Base-by-base conservation (phyloP, 2,888 invertebrate species). In the Eulithis prunata region DNA sequence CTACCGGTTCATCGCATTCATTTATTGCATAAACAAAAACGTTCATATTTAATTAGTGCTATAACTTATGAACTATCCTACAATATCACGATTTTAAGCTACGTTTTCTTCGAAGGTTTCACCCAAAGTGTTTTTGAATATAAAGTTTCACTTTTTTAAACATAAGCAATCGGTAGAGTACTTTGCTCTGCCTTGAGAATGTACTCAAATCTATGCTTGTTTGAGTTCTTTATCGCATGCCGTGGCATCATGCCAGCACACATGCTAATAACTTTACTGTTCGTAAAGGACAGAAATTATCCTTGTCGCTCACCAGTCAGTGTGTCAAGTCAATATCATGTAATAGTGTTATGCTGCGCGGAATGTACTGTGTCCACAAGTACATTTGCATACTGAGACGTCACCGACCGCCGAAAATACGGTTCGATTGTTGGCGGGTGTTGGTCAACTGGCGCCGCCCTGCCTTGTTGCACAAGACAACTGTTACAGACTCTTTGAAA, bases 351-450 rank as follows among this genome's bases (percentile, higher is more conserved):
- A 54, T 54, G 54, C 13, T 53, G 61, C 69, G 67, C 58, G 59
- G 60, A 70, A 71, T 68, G 56, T 72, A 63, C 54, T 64, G 62
- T 70, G 69, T 71, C 66, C 71, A 68, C 66, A 71, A 59, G 53
- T 53, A 53, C 56, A 66, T 78, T 73, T 68, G 64, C 47, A 66
- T 65, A 62, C 14, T 63, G 75, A 78, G 79, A 82, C 81, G 81
- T 82, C 82, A 83, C 57, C 54, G 41, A 62, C 64, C 57, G 68
- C 74, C 71, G 13, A 73, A 76, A 73, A 75, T 76, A 73, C 70
- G 66, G 62, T 71, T 61, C 72, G 75, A 77, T 83, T 84, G 79
- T 81, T 83, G 79, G 82, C 72, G 74, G 75, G 81, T 84, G 79
- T 80, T 83, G 79, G 82, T 83, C 82, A 84, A 79, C 80, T 75